Evolutionary conservation across 1,140 invertebrate genomes (phyloP).

Genomic region (Aethina tumida): DNA sequence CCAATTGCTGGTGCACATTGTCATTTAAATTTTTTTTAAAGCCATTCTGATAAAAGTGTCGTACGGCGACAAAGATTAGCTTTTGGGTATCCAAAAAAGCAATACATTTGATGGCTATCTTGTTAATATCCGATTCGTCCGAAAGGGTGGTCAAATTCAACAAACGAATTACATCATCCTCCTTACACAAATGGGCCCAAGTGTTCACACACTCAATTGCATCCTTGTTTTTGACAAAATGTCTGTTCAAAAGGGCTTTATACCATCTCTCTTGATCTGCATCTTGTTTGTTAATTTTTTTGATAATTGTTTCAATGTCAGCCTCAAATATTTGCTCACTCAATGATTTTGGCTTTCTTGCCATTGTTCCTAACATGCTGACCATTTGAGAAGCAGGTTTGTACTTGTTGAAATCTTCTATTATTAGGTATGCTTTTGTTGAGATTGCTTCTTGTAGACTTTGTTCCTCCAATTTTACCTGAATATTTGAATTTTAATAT

Average conservation of each 20-base stretch:
- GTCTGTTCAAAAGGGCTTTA: constrained; percentile 22
- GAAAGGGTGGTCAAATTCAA: constrained; percentile 14
- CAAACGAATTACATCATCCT: constrained; percentile 20
- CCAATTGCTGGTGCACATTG: constrained; percentile 13
- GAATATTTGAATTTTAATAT: constrained; percentile 4
- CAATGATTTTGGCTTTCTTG: constrained; percentile 29
- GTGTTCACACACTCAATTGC: constrained; percentile 23
- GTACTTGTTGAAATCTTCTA: constrained; percentile 28
- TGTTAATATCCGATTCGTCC: constrained; percentile 14
- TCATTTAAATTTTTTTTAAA: constrained; percentile 17
- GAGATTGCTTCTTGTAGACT: constrained; percentile 24
- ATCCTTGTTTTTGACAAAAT: constrained; percentile 23
- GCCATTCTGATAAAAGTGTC: constrained; percentile 23
- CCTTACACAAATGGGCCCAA: constrained; percentile 25
- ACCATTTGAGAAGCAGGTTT: constrained; percentile 25
- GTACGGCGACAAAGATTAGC: constrained; percentile 17
- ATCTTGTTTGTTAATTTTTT: constrained; percentile 23
- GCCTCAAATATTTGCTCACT: constrained; percentile 25
- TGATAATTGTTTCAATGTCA: constrained; percentile 23
- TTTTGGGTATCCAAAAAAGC: constrained; percentile 16
- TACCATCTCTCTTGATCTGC: constrained; percentile 30
- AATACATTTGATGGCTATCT: constrained; percentile 28
- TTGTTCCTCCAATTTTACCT: constrained; percentile 23
- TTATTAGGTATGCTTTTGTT: constrained; percentile 23
- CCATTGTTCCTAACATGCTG: constrained; percentile 22